Conservation (phyloP, 2,888 invertebrate genomes). For the Anthophora plumipes region DNA sequence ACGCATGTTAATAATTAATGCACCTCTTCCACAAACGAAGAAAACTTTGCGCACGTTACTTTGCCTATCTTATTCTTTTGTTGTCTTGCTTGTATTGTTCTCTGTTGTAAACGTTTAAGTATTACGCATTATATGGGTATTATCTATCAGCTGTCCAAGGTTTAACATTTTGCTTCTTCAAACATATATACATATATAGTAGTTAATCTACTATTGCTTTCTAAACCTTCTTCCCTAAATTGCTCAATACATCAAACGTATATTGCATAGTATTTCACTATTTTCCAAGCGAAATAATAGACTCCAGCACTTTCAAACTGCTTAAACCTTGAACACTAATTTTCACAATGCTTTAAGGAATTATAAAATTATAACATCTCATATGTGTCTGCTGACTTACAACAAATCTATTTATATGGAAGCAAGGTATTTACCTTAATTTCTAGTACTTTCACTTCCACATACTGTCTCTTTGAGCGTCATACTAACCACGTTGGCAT, state of each 20-base stretch:
- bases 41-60: slow-evolving; percentile 19
- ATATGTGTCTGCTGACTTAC: slow-evolving; percentile 59
- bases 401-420: slow-evolving; percentile 64
- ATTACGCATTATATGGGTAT: background rate
- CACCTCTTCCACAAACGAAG: slow-evolving; percentile 32
- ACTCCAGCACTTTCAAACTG: slow-evolving; percentile 26
- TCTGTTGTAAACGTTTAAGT: background rate
- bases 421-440: slow-evolving; percentile 63
- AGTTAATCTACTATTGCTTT: slow-evolving; percentile 11
- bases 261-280: slow-evolving; percentile 14
- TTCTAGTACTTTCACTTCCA: slow-evolving; percentile 44
- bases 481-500: slow-evolving; percentile 32
- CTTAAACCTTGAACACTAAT: slow-evolving; percentile 50
- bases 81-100: slow-evolving; percentile 5
- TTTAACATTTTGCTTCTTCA: background rate
- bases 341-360: slow-evolving; percentile 54
- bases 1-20: slow-evolving; percentile 82
- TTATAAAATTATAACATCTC: slow-evolving; percentile 60
- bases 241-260: slow-evolving; percentile 31
- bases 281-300: slow-evolving; percentile 12
- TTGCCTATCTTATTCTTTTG: slow-evolving; percentile 9
- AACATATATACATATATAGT: too few species aligned
- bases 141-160: slow-evolving; percentile 2
- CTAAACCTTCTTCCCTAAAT: background rate
- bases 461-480: slow-evolving; percentile 40